phyloP scores from a whole-genome alignment of 2,797 vertebrate genomes.

The Xiphorhynchus erythropygius region DNA sequence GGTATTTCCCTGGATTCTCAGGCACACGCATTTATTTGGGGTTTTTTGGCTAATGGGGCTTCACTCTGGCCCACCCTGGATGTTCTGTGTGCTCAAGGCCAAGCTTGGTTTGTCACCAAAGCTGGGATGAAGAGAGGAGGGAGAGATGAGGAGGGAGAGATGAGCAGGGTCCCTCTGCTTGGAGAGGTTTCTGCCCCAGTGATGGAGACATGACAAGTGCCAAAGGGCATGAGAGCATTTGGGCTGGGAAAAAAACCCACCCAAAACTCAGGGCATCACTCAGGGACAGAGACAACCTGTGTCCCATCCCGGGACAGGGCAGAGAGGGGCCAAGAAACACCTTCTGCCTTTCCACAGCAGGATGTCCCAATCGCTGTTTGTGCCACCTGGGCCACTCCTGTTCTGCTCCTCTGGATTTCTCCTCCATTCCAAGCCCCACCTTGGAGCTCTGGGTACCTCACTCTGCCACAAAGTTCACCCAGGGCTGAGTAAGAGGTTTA shows the following conservation, averaged over 20 bases:
- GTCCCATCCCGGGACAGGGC: background rate
- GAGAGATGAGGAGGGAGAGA: background rate
- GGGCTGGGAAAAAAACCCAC: background rate
- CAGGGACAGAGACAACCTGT: background rate
- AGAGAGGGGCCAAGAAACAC: background rate
- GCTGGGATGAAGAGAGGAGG: background rate
- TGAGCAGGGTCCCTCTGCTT: background rate
- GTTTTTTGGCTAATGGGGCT: background rate
- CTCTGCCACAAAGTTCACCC: background rate
- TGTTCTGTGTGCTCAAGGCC: background rate
- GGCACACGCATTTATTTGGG: background rate
- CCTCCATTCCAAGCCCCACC: background rate
- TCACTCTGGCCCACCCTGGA: background rate
- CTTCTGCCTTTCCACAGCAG: background rate
- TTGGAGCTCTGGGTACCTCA: background rate
- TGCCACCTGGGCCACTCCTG: background rate
- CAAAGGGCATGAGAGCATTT: background rate
- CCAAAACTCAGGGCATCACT: background rate
- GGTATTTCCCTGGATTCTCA: background rate
- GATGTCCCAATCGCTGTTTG: background rate
- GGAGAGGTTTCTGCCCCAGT: fast-evolving
- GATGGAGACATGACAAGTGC: fast-evolving
- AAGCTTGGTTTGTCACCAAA: background rate
- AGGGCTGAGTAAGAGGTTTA: background rate
- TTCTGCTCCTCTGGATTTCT: background rate